phyloP scores from a whole-genome alignment of 2,113 vertebrate species.

The Oostethus manadensis region DNA sequence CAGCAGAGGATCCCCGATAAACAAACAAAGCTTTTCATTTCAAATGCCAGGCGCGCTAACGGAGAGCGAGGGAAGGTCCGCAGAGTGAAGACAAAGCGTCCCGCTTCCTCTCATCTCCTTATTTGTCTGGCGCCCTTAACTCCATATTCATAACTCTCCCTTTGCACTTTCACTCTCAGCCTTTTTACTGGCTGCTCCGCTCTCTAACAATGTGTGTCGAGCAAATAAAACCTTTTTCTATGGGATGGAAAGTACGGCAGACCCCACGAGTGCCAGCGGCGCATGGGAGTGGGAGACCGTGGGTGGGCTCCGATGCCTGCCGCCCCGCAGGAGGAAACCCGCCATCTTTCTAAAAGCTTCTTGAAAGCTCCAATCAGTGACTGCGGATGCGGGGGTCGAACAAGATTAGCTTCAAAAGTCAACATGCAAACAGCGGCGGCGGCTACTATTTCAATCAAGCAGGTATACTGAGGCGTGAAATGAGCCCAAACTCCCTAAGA shows the following conservation, averaged over 20 bases:
- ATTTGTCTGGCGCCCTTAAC: slow-evolving; percentile 6
- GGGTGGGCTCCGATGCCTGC: not conserved
- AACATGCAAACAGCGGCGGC: slow-evolving; percentile 8
- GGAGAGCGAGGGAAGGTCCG: not conserved
- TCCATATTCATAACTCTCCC: slow-evolving; percentile 51
- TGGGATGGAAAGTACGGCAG: slow-evolving; percentile 66
- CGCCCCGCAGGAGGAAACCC: slow-evolving; percentile 31
- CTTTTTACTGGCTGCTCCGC: slow-evolving; percentile 71
- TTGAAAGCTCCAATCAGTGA: slow-evolving; percentile 42
- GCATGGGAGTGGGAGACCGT: slow-evolving; percentile 11
- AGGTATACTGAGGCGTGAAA: slow-evolving; percentile 31
- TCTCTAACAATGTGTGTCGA: slow-evolving; percentile 71
- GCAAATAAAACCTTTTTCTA: slow-evolving; percentile 72
- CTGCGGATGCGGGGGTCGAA: slow-evolving; percentile 19
- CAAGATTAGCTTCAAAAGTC: slow-evolving; percentile 17
- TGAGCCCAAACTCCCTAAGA: slow-evolving; percentile 26
- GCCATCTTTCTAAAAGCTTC: slow-evolving; percentile 33
- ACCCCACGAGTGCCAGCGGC: slow-evolving; percentile 55
- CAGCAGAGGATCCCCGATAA: not conserved
- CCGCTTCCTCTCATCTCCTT: not conserved
- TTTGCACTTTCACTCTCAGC: slow-evolving; percentile 49
- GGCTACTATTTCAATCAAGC: slow-evolving; percentile 4
- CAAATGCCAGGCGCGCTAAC: not conserved
- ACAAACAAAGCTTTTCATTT: not conserved
- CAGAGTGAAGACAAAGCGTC: not conserved